phyloP scores from a whole-genome alignment of 1,140 invertebrate genomes.

The Drosophila lini region DNA sequence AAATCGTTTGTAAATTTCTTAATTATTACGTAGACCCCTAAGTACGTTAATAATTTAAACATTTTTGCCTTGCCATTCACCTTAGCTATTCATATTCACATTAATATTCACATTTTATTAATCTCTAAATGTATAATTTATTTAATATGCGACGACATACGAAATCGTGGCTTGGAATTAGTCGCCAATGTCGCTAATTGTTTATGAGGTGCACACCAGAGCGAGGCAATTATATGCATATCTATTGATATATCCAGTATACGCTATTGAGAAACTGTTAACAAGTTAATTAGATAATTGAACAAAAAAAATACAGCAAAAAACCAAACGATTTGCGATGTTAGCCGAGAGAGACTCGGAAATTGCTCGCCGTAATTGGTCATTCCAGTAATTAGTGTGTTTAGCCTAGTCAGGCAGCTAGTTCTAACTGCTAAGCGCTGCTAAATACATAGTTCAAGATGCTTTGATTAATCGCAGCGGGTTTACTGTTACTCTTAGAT shows the following conservation, averaged over 20 bases:
- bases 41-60: conserved; percentile 41
- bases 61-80: conserved; percentile 69
- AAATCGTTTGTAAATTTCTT: conserved; percentile 82
- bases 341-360: conserved; percentile 17
- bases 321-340: conserved; percentile 26
- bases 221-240: conserved; percentile 64
- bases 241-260: conserved; percentile 6
- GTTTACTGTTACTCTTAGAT: conserved; percentile 15
- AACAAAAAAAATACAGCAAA: conserved; percentile 29
- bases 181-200: conserved; percentile 71
- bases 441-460: conserved; percentile 63
- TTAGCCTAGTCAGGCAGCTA: conserved; percentile 32
- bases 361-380: conserved; percentile 42
- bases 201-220: conserved; percentile 75
- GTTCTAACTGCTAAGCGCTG: conserved; percentile 57
- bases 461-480: conserved; percentile 9
- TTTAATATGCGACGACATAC: conserved; percentile 62
- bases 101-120: conserved; percentile 66
- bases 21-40: conserved; percentile 75
- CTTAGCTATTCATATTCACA: conserved; percentile 38
- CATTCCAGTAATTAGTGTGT: conserved; percentile 41
- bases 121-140: conserved; percentile 57
- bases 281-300: conserved; percentile 76
- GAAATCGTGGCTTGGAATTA: conserved; percentile 51
- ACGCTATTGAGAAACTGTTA: conserved; percentile 78